A percentile compares a stretch with the other conserved stretches of the same genome.
phyloP scores from a whole-genome alignment of 2,888 invertebrate species.

The Eupithecia abbreviata region DNA sequence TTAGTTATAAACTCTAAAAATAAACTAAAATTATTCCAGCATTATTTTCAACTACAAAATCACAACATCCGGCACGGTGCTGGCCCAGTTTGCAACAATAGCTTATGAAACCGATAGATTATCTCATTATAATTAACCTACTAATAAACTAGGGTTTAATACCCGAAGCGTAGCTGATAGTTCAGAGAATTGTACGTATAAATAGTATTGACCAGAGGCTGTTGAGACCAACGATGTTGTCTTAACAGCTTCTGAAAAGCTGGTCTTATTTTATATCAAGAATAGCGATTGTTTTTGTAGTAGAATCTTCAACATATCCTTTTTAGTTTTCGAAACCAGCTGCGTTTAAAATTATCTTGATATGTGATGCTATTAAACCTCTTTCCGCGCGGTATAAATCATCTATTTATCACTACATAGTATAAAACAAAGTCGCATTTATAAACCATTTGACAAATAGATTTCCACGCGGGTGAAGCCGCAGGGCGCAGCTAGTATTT shows the following conservation, averaged over 20 bases:
- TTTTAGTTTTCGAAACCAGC: not conserved
- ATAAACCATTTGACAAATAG: no score
- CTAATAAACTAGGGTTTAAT: conserved; percentile 17
- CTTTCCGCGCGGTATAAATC: not conserved
- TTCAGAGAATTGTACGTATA: conserved; percentile 1
- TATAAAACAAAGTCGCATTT: no score
- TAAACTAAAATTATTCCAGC: not conserved
- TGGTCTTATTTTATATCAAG: not conserved
- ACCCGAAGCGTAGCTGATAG: conserved; percentile 12
- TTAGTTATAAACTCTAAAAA: not conserved
- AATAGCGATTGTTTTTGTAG: conserved; percentile 1
- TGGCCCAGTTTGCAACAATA: conserved; percentile 26
- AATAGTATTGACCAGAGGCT: not conserved
- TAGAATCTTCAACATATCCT: not conserved
- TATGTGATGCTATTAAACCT: not conserved
- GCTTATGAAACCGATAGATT: conserved; percentile 30
- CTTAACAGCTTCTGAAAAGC: not conserved
- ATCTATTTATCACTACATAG: not conserved
- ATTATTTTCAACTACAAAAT: not conserved
- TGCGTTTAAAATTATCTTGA: not conserved
- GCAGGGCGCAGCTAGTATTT: no score
- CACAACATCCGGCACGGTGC: not conserved
- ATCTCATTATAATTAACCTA: conserved; percentile 26
- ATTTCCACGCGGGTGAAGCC: no score
- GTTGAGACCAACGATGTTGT: not conserved